A percentile compares a stretch with the other conserved stretches of the same genome.
These are phyloP conservation scores for Polyploca ridens DNA, from an alignment of 2,888 invertebrate species.

Conservation along the genomic window DNA sequence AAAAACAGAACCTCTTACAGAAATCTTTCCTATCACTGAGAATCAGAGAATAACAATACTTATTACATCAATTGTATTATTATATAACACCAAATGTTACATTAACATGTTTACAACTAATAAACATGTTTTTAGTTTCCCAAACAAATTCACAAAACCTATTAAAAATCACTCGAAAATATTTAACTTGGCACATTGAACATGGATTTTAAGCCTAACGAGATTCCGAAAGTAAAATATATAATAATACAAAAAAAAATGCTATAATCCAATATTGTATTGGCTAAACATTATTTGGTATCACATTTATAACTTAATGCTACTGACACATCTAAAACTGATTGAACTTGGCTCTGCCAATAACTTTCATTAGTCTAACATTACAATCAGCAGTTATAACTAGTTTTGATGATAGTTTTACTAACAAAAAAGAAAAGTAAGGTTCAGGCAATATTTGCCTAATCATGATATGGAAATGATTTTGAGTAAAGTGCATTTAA, in stretches of 20 bases:
- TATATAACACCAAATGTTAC: constrained; percentile 26
- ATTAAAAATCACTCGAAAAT: constrained; percentile 40
- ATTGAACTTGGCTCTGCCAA: constrained; percentile 11
- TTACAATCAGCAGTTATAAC: not conserved
- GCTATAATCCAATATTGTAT: constrained; percentile 21
- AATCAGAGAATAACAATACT: constrained; percentile 71
- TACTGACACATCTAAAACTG: constrained; percentile 47
- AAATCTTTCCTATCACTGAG: constrained; percentile 59
- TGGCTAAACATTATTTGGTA: constrained; percentile 50
- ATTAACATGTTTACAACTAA: constrained; percentile 19
- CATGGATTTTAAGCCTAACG: constrained; percentile 33
- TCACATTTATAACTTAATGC: constrained; percentile 64
- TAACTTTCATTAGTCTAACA: constrained; percentile 5
- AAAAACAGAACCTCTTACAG: constrained; percentile 74
- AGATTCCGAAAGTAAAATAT: constrained; percentile 39
- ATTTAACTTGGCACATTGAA: constrained; percentile 62
- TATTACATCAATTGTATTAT: constrained; percentile 62
- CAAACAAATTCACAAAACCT: constrained; percentile 23
- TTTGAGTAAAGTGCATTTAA: too few relatives aligned
- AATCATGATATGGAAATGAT: too few relatives aligned
- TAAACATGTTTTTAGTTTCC: constrained; percentile 18
- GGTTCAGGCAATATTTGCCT: not conserved
- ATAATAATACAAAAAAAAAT: constrained; percentile 17
- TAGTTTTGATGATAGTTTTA: not conserved
- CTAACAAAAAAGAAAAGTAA: not conserved